Evolutionary conservation across 2,113 vertebrate genomes (phyloP), one percentile per base, ranked within the genome.

Genomic region (Anser cygnoides): DNA sequence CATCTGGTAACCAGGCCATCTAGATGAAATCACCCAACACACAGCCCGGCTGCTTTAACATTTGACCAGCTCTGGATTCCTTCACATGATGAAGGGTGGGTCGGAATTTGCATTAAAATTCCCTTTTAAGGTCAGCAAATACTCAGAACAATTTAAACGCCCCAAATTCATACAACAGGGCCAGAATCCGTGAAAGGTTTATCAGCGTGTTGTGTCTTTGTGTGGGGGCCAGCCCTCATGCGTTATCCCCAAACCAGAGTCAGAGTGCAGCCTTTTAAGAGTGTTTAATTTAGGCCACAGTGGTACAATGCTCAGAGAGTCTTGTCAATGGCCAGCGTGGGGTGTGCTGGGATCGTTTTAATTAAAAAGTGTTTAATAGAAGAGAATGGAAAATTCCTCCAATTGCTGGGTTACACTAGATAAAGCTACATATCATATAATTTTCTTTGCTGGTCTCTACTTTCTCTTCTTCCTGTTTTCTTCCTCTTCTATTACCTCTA

Each of bases 31-130:
- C 62, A 72, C 33, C 82, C 78, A 26, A 52, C 43, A 54, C 29
- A 31, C 52, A 84, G 37, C 74, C 35, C 50, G 9, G 35, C 29
- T 65, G 57, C 55, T 77, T 78, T 75, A 43, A 21, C 7, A 3
- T 71, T 35, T 79, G 35, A 13, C 52, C 81, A 52, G 0, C 49
- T 15, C 35, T 44, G 41, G 58, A 54, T 19, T 75, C 70, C 37
- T 82, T 79, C 62, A 17, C 35, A 12, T 2, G 26, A 11, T 71
- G 59, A 89, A 22, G 49, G 33, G 55, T 50, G 91, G 91, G 94
- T 92, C 84, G 68, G 63, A 54, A 97, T 97, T 96, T 94, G 87
- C 94, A 92, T 94, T 50, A 83, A 70, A 97, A 96, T 87, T 59
- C 66, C 67, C 8, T 50, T 78, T 76, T 79, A 90, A 96, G 89